Conservation (phyloP, 23 tunicate genomes). For the Pegea sp. region DNA sequence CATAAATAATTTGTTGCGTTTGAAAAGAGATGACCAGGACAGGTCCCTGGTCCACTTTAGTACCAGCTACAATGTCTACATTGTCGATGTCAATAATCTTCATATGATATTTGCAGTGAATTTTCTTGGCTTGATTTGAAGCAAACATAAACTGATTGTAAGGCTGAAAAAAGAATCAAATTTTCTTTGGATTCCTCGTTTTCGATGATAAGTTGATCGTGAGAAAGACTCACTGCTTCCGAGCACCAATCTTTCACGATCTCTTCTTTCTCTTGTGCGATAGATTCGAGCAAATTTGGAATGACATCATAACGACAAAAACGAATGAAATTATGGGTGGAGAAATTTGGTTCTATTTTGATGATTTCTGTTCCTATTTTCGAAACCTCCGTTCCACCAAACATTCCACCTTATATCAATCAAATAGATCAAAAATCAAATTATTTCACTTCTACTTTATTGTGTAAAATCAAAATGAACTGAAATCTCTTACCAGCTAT, state of each 20-base stretch:
- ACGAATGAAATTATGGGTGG: slow-evolving; percentile 31
- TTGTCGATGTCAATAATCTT: slow-evolving; percentile 62
- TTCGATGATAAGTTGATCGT: not conserved
- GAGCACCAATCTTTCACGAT: slow-evolving; percentile 82
- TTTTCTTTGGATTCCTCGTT: not conserved
- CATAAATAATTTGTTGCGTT: slow-evolving; percentile 72
- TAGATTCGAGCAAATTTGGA: slow-evolving; percentile 73
- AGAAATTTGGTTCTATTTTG: slow-evolving; percentile 58
- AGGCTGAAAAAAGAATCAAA: slow-evolving; percentile 26
- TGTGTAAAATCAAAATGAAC: no score
- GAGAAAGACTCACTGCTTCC: slow-evolving; percentile 36
- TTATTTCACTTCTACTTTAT: not conserved
- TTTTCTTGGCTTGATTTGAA: slow-evolving; percentile 33
- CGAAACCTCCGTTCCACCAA: slow-evolving; percentile 78
- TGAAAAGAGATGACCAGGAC: slow-evolving; percentile 67
- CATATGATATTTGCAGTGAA: slow-evolving; percentile 21
- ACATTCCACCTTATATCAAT: slow-evolving; percentile 31
- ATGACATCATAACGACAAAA: slow-evolving; percentile 49
- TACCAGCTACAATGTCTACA: slow-evolving; percentile 61
- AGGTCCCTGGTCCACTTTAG: slow-evolving; percentile 83
- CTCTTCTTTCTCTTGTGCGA: slow-evolving; percentile 40
- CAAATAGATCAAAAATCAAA: not conserved
- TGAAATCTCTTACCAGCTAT: slow-evolving; percentile 55
- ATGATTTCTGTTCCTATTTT: slow-evolving; percentile 68
- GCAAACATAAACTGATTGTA: slow-evolving; percentile 67